Percentiles rank a stretch among this genome's conserved stretches.
phyloP scores from a whole-genome alignment of 2,797 vertebrate species.

The Onychomys torridus region DNA sequence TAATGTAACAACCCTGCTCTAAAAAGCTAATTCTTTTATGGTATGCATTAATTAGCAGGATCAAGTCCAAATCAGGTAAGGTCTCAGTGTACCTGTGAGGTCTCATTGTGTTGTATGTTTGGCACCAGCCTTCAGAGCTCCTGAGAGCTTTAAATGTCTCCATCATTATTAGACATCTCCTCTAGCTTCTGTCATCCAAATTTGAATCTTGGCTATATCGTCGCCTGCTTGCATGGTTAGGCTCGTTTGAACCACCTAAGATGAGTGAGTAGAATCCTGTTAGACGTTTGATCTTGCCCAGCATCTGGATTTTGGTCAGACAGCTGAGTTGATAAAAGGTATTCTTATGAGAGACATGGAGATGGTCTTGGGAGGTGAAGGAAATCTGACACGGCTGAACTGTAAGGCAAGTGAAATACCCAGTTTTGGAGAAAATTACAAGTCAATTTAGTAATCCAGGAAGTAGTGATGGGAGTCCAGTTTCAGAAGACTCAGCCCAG shows the following conservation, averaged over 20 bases:
- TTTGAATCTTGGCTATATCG: not conserved
- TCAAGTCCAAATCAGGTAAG: not conserved
- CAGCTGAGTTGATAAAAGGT: not conserved
- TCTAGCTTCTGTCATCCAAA: not conserved
- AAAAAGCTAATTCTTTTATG: not conserved
- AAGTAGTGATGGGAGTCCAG: not conserved
- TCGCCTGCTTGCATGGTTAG: not conserved
- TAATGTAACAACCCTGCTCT: not conserved
- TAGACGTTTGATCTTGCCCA: slow-evolving; percentile 46
- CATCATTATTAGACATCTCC: not conserved
- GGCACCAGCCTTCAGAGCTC: not conserved
- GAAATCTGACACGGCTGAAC: not conserved
- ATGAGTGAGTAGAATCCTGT: not conserved
- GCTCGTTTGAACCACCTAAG: slow-evolving; percentile 5
- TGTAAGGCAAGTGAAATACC: slow-evolving; percentile 18
- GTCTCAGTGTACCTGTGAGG: not conserved
- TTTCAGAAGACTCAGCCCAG: not conserved
- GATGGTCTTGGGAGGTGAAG: not conserved
- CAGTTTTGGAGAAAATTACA: not conserved
- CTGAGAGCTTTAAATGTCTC: not conserved
- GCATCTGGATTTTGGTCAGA: slow-evolving; percentile 30
- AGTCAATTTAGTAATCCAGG: not conserved
- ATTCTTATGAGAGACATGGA: not conserved
- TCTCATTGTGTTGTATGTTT: slow-evolving; percentile 50
- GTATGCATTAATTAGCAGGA: slow-evolving; percentile 7